These are phyloP conservation scores for Plagodis pulveraria DNA, from an alignment of 2,888 invertebrate genomes.

Conservation along the genomic window DNA sequence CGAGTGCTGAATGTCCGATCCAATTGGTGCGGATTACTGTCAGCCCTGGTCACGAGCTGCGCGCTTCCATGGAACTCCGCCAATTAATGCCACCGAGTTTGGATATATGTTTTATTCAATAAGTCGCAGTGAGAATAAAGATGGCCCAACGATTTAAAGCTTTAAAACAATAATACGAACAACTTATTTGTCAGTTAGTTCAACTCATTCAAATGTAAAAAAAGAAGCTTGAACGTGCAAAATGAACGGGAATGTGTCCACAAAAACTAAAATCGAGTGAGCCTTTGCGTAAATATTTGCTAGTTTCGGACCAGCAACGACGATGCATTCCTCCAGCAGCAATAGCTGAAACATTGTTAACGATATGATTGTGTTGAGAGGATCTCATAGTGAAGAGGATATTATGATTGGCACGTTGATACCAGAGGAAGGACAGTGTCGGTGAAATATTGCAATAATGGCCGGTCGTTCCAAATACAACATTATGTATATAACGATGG, in stretches of 20 bases:
- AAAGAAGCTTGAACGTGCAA: too few species aligned
- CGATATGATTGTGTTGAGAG: constrained; percentile 4
- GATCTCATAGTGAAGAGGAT: constrained; percentile 11
- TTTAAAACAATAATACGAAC: background rate
- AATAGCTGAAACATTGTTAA: background rate
- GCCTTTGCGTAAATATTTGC: too few species aligned
- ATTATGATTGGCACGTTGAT: constrained; percentile 14
- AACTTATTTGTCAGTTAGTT: too few species aligned
- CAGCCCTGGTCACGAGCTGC: constrained; percentile 28
- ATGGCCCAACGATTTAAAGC: background rate
- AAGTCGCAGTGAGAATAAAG: constrained; percentile 6
- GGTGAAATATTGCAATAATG: constrained; percentile 14
- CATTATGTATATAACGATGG: background rate
- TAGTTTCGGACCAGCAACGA: too few species aligned
- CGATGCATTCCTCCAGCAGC: too few species aligned
- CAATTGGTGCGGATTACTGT: constrained; percentile 16
- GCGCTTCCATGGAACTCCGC: constrained; percentile 25
- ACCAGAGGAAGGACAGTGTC: constrained; percentile 3
- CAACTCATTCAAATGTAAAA: too few species aligned
- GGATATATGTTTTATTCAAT: constrained; percentile 37
- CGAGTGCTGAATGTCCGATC: background rate
- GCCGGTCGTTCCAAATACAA: background rate
- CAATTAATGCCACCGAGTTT: constrained; percentile 32
- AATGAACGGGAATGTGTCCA: too few species aligned
- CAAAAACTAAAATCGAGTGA: too few species aligned